These are phyloP conservation scores for Drosophila cognata DNA, from an alignment of 2,888 invertebrate genomes.

Conservation along the genomic window DNA sequence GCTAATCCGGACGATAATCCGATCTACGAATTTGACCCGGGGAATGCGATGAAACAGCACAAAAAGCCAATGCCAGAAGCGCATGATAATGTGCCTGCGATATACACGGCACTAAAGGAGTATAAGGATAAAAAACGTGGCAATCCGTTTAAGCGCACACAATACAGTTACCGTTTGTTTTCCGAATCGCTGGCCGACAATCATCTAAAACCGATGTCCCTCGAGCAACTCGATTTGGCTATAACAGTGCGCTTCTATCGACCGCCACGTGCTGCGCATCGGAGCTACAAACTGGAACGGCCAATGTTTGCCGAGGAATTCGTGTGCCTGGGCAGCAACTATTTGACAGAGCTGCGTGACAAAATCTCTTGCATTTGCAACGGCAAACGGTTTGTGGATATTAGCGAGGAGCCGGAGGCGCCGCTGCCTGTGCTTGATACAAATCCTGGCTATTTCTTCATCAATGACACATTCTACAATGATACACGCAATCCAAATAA, in stretches of 20 bases:
- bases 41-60: slow-evolving; percentile 37
- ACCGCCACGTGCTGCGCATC: slow-evolving; percentile 84
- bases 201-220: not conserved
- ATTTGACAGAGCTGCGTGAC: slow-evolving; percentile 90
- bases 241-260: slow-evolving; percentile 86
- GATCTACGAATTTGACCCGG: slow-evolving; percentile 38
- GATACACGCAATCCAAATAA: slow-evolving; percentile 88
- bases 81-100: slow-evolving; percentile 39
- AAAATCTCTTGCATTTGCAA: slow-evolving; percentile 91
- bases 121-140: slow-evolving; percentile 45
- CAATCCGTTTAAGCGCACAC: slow-evolving; percentile 73
- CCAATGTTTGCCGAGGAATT: slow-evolving; percentile 87
- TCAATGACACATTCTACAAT: slow-evolving; percentile 92
- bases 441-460: slow-evolving; percentile 90
- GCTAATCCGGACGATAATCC: slow-evolving; percentile 48
- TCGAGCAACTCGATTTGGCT: slow-evolving; percentile 78
- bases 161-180: slow-evolving; percentile 52
- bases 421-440: slow-evolving; percentile 55
- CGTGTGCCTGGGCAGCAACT: slow-evolving; percentile 88
- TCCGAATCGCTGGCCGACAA: slow-evolving; percentile 12
- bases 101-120: slow-evolving; percentile 37
- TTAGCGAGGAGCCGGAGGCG: slow-evolving; percentile 86
- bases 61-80: slow-evolving; percentile 15
- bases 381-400: slow-evolving; percentile 87
- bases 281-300: slow-evolving; percentile 67